Conservation (phyloP, 1,140 invertebrate genomes). For the Diachasma alloeum region DNA sequence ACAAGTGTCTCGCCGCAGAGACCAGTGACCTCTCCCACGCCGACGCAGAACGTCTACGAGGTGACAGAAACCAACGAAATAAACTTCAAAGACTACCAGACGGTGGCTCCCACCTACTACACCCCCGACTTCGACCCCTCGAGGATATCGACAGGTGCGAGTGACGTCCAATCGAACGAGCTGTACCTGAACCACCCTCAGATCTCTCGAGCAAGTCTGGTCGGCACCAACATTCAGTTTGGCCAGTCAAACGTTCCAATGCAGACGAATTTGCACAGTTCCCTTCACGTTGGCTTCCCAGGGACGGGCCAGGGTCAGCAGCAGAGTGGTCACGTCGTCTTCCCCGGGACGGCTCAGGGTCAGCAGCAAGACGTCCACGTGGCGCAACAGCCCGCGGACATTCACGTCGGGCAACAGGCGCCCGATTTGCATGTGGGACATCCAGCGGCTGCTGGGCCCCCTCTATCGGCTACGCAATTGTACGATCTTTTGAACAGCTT, state of each 20-base stretch:
- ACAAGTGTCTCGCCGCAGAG: slow-evolving; percentile 39
- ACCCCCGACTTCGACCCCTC: slow-evolving; percentile 45
- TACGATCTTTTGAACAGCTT: slow-evolving; percentile 66
- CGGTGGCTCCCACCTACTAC: slow-evolving; percentile 38
- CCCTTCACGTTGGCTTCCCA: slow-evolving; percentile 48
- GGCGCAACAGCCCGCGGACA: not conserved
- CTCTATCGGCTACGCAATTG: slow-evolving; percentile 66
- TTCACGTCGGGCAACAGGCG: slow-evolving; percentile 37
- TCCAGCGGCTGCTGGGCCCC: slow-evolving; percentile 45
- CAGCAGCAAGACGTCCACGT: slow-evolving; percentile 23
- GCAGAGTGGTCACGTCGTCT: slow-evolving; percentile 35
- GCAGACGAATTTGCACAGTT: slow-evolving; percentile 56
- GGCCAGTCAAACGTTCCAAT: slow-evolving; percentile 45
- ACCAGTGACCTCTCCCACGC: slow-evolving; percentile 37
- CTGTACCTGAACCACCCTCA: slow-evolving; percentile 42
- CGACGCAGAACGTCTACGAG: slow-evolving; percentile 48
- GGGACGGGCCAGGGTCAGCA: slow-evolving; percentile 34
- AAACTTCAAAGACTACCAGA: slow-evolving; percentile 40
- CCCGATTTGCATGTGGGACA: slow-evolving; percentile 50
- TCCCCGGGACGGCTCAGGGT: slow-evolving; percentile 36
- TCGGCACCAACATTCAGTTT: slow-evolving; percentile 42
- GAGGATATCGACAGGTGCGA: slow-evolving; percentile 38
- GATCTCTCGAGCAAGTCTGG: slow-evolving; percentile 34
- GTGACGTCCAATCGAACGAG: slow-evolving; percentile 49
- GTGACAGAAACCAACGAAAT: slow-evolving; percentile 53